Evolutionary conservation across 2,113 vertebrate genomes (phyloP).

Genomic region (Microcebus ravelobensis): DNA sequence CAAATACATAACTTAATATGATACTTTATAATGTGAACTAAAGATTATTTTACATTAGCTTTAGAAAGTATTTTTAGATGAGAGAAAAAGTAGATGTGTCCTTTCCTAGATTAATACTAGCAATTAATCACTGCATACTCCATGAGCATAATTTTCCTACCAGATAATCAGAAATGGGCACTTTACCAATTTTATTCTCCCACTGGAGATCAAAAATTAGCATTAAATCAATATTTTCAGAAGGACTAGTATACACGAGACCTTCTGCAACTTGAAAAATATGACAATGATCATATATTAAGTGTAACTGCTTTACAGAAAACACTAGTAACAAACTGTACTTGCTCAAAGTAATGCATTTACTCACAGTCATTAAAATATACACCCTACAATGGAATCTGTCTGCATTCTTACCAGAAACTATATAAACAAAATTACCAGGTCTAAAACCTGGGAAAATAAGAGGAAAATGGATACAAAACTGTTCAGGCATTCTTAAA

Average conservation of each 20-base stretch:
- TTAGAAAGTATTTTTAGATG: constrained; percentile 10
- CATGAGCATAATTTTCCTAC: background rate
- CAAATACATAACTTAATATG: background rate
- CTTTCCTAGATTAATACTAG: background rate
- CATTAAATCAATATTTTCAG: background rate
- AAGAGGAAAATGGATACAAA: constrained; percentile 46
- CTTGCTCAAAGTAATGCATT: constrained; percentile 78
- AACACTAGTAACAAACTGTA: constrained; percentile 63
- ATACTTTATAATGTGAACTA: constrained; percentile 33
- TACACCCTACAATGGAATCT: constrained; percentile 68
- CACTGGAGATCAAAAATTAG: background rate
- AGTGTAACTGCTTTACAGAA: constrained; percentile 36
- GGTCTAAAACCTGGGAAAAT: constrained; percentile 72
- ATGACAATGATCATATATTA: constrained; percentile 19
- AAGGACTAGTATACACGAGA: background rate
- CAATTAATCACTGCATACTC: background rate
- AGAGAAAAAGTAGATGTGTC: background rate
- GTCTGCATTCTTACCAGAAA: constrained; percentile 64
- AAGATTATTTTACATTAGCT: constrained; percentile 19
- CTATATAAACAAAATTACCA: constrained; percentile 76
- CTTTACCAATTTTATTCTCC: background rate
- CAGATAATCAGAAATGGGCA: background rate
- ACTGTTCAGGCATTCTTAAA: background rate
- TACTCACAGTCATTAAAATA: constrained; percentile 56
- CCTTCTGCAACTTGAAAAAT: constrained; percentile 1